Base-by-base conservation (phyloP, 2,888 invertebrate genomes). In the Frankliniella intonsa region DNA sequence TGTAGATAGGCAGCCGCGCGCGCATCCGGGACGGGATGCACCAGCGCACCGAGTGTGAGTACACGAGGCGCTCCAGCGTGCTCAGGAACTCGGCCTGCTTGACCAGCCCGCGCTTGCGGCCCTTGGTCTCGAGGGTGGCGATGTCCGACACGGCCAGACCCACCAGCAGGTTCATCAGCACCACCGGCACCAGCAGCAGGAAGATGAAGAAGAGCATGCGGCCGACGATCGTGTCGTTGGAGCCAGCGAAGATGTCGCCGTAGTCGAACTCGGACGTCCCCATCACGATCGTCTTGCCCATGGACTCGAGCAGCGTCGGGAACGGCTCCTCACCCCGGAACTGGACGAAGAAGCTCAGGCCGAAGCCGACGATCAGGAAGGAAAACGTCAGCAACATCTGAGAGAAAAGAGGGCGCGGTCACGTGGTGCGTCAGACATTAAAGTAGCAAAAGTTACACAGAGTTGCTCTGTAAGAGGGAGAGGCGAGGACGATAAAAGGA, bases 231-330 rank as follows among this genome's bases (percentile, higher is more conserved):
- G 89, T 86, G 83, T 89, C 87, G 83, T 87, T 85, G 12, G 83
- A 82, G 65, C 83, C 83, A 82, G 89, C 89, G 81, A 91, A 91
- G 12, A 91, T 85, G 8, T 89, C 88, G 12, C 85, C 87, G 84
- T 91, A 91, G 84, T 91, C 91, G 81, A 91, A 91, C 84, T 91
- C 91, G 82, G 90, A 90, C 10, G 90, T 91, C 91, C 91, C 90
- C 91, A 91, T 91, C 12, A 91, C 90, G 79, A 91, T 88, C 0
- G 91, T 91, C 84, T 91, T 91, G 25, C 91, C 89, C 0, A 91
- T 85, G 0, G 91, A 89, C 25, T 89, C 88, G 88, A 90, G 90
- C 0, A 90, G 90, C 17, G 88, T 88, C 38, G 89, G 88, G 84
- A 91, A 91, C 0, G 90, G 90, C 27, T 88, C 86, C 84, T 89